Evolutionary conservation across 2,797 vertebrate species (phyloP).

Genomic region (Anabas testudineus): DNA sequence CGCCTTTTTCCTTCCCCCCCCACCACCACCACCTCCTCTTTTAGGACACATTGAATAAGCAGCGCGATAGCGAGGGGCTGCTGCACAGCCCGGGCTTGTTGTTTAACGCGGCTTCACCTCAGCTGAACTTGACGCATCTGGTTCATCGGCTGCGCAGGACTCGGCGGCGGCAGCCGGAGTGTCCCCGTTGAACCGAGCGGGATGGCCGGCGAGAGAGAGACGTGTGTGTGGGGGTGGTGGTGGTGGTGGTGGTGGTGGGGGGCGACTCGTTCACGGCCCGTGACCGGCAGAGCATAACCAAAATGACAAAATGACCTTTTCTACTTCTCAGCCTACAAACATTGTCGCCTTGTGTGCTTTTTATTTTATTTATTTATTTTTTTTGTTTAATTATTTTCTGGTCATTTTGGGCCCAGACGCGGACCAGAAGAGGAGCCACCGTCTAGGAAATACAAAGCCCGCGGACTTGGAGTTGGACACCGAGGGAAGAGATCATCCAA

Average conservation of each 20-base stretch:
- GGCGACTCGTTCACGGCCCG: neutral
- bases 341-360: conserved; percentile 8
- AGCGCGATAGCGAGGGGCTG: conserved; percentile 16
- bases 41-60: conserved; percentile 59
- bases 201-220: conserved; percentile 41
- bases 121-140: conserved; percentile 84
- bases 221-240: neutral
- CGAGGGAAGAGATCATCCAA: conserved; percentile 49
- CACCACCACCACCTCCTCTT: too few species aligned
- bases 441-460: conserved; percentile 46
- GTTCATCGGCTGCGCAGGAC: conserved; percentile 65
- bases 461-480: conserved; percentile 46
- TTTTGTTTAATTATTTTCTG: too few species aligned
- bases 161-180: conserved; percentile 52
- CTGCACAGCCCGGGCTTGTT: conserved; percentile 61
- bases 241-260: too few species aligned
- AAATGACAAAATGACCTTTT: conserved; percentile 4
- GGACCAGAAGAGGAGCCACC: conserved; percentile 23
- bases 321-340: conserved; percentile 4
- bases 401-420: conserved; percentile 12
- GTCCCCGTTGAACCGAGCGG: conserved; percentile 76
- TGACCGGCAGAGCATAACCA: neutral
- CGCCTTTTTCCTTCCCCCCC: conserved; percentile 18
- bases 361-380: neutral
- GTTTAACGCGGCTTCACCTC: conserved; percentile 85